These are phyloP conservation scores for Octodon degus DNA, from an alignment of 2,113 vertebrate species.

Conservation along the genomic window DNA sequence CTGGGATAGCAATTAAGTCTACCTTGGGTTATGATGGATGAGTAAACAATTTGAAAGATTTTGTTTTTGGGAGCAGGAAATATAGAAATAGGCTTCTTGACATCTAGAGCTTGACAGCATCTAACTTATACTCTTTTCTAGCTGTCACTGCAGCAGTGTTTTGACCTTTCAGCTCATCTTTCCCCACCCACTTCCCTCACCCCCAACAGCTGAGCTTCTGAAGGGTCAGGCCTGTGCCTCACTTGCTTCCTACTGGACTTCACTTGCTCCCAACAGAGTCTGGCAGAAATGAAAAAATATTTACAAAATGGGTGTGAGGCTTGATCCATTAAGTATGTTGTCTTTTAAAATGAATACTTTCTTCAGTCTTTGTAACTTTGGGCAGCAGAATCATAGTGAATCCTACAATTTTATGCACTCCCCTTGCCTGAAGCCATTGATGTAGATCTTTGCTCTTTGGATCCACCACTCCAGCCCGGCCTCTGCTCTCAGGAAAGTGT, in stretches of 20 bases:
- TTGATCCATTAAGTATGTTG: neutral
- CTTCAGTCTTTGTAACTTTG: neutral
- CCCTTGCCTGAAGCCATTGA: neutral
- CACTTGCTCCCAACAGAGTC: neutral
- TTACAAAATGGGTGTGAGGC: neutral
- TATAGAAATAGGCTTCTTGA: neutral
- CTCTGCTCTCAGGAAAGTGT: neutral
- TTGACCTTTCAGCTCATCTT: neutral
- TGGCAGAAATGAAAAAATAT: neutral
- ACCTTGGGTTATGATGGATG: neutral
- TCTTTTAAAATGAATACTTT: neutral
- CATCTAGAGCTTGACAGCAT: neutral
- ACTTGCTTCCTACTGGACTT: neutral
- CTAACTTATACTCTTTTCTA: neutral
- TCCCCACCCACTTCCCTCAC: neutral
- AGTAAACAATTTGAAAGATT: slow-evolving; percentile 18
- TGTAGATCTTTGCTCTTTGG: neutral
- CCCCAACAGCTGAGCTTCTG: neutral
- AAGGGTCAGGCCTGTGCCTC: neutral
- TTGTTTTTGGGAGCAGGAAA: neutral
- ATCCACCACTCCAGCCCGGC: neutral
- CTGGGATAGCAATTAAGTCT: neutral
- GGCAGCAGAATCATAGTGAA: neutral
- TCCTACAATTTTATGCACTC: neutral
- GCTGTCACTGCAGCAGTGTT: neutral